Percentiles rank a stretch among this genome's conserved stretches.
phyloP scores from a whole-genome alignment of 2,888 invertebrate genomes.

The Cyrtodaria siliqua region DNA sequence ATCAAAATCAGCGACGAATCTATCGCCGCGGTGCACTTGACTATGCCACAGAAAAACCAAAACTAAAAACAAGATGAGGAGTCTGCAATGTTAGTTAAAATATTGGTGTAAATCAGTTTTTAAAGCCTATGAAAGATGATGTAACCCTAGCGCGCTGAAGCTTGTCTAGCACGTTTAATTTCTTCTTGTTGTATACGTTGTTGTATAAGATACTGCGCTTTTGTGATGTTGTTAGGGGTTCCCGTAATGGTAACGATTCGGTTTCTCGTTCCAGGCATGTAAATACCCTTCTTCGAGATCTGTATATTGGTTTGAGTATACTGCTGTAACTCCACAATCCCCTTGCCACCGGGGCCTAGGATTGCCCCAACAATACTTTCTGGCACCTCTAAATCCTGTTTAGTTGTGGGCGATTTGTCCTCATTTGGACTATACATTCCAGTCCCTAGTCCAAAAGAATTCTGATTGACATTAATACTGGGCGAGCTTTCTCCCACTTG shows the following conservation, averaged over 20 bases:
- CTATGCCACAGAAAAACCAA: conserved; percentile 32
- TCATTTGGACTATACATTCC: conserved; percentile 84
- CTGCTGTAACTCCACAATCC: conserved; percentile 98
- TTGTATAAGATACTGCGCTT: conserved; percentile 98
- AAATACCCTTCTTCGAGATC: conserved; percentile 99
- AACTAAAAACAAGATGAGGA: conserved; percentile 43
- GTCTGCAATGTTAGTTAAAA: conserved; percentile 40
- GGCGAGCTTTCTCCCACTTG: conserved; percentile 74
- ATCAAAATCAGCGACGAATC: conserved; percentile 47
- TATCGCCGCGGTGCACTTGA: conserved; percentile 52
- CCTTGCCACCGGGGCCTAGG: conserved; percentile 98
- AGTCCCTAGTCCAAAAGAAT: conserved; percentile 94
- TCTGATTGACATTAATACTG: conserved; percentile 89
- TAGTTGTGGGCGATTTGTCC: conserved; percentile 84
- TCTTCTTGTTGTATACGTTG: conserved; percentile 98
- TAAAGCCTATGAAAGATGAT: conserved; percentile 63
- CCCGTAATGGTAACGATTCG: conserved; percentile 98
- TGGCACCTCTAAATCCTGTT: conserved; percentile 93
- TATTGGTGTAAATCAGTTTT: conserved; percentile 59
- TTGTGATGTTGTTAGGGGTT: conserved; percentile 94
- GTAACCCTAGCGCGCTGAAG: conserved; percentile 72
- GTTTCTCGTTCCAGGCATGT: conserved; percentile 98
- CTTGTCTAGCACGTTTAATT: conserved; percentile 95
- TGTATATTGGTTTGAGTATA: conserved; percentile 98
- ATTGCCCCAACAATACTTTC: conserved; percentile 98